These are phyloP conservation scores for Nomada fabriciana DNA, from an alignment of 2,888 invertebrate species.

Conservation along the genomic window DNA sequence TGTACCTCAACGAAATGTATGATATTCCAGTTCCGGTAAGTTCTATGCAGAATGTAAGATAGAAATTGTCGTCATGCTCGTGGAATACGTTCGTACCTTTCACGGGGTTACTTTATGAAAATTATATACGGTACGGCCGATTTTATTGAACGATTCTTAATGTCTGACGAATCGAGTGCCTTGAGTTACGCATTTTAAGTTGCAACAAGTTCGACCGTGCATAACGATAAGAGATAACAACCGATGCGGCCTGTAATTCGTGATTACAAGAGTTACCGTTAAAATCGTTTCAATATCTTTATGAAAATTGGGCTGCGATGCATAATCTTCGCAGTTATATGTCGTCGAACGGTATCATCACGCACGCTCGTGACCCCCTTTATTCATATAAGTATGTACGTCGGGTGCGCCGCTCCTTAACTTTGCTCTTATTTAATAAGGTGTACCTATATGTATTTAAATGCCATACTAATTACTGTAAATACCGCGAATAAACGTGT, in stretches of 20 bases:
- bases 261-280: conserved; percentile 33
- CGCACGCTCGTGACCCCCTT: conserved; percentile 54
- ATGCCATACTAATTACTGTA: conserved; percentile 79
- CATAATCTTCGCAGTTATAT: conserved; percentile 34
- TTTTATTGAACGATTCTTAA: conserved; percentile 8
- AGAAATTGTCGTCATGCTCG: too few relatives aligned
- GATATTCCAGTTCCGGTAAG: neutral
- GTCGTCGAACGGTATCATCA: conserved; percentile 53
- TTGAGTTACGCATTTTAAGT: conserved; percentile 8
- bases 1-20: neutral
- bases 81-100: too few relatives aligned
- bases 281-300: conserved; percentile 39
- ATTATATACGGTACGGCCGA: neutral
- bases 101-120: neutral
- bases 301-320: conserved; percentile 30
- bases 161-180: conserved; percentile 15
- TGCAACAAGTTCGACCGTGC: conserved; percentile 10
- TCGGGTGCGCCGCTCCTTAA: conserved; percentile 55
- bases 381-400: conserved; percentile 54
- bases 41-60: too few relatives aligned
- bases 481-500: conserved; percentile 74
- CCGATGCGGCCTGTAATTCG: conserved; percentile 10
- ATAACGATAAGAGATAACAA: conserved; percentile 18
- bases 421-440: conserved; percentile 72
- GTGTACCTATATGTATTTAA: conserved; percentile 80